phyloP scores from a whole-genome alignment of 1,140 invertebrate genomes.

The Drosophila punjabiensis region DNA sequence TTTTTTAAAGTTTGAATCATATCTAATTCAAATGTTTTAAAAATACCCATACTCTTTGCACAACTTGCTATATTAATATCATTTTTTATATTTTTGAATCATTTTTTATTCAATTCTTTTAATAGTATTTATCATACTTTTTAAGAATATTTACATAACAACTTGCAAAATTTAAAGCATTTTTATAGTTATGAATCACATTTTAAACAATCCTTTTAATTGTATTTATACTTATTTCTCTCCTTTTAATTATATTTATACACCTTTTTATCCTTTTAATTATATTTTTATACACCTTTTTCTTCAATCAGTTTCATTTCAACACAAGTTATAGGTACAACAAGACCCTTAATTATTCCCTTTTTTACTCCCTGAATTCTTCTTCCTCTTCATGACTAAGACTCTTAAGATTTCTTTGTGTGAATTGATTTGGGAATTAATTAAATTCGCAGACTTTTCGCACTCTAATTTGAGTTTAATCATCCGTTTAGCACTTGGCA shows the following conservation, averaged over 20 bases:
- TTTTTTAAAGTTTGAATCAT: too few relatives aligned
- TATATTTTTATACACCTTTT: too few relatives aligned
- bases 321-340: background rate
- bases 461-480: conserved; percentile 31
- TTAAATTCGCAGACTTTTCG: conserved; percentile 30
- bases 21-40: too few relatives aligned
- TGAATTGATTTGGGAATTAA: conserved; percentile 10
- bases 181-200: too few relatives aligned
- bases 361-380: conserved; percentile 4
- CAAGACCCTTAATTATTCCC: background rate
- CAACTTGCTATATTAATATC: background rate
- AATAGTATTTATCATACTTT: too few relatives aligned
- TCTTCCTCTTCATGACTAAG: conserved; percentile 9
- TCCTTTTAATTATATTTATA: too few relatives aligned
- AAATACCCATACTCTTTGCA: too few relatives aligned
- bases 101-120: background rate
- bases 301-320: background rate
- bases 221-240: too few relatives aligned
- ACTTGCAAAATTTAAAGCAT: too few relatives aligned
- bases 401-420: conserved; percentile 3
- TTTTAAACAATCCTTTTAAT: too few relatives aligned
- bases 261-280: too few relatives aligned
- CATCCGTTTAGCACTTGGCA: conserved; percentile 34
- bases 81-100: background rate
- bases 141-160: too few relatives aligned